Base-by-base conservation (phyloP, 1,140 invertebrate species). In the Ceratina calcarata region DNA sequence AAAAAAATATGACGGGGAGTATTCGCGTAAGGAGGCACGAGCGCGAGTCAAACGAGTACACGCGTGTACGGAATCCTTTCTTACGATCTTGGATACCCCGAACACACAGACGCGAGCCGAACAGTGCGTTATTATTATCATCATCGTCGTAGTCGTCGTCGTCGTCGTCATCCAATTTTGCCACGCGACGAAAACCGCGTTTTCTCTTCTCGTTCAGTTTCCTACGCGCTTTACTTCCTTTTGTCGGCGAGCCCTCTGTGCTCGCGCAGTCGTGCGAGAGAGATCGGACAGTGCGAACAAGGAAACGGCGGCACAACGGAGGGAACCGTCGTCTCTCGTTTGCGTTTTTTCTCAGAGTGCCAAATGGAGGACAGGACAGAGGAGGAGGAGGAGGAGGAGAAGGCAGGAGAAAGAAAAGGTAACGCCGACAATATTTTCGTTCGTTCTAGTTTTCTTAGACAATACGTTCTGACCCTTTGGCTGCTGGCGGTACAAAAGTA, bases 281-380 rank as follows among this genome's bases (percentile, higher is more conserved):
- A 32, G 18, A 6, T 10, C n/a, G 55, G 27, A 53, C 53, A 24
- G 24, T 16, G 69, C 55, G 53, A 67, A 58, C 24, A 58, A 80
- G 32, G 32, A 58, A 18, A 16, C 22, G 15, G 16, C 2, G 10
- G 27, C 24, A 24, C 16, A 20, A 6, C 24, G 49, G 27, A 13
- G 49, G 16, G 67, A n/a, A 70, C 27, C 57, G 73, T 73, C 65
- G 80, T 81, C 73, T 83, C 75, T 78, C 58, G 76, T 32, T 64
- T 67, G 71, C 87, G 55, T n/a, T 83, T 85, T 86, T 92, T 92
- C 91, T 92, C 91, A 91, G 87, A 93, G 92, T 93, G 92, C 92
- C 92, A 93, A 93, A 86, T 76, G 81, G 16, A 68, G 57, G 18
- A 45, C 37, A 6, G 37, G 37, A 45, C 37, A 6, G 15, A 53